Conservation (phyloP, 64 coral and sea anemone species). For the Pachyseris speciosa region DNA sequence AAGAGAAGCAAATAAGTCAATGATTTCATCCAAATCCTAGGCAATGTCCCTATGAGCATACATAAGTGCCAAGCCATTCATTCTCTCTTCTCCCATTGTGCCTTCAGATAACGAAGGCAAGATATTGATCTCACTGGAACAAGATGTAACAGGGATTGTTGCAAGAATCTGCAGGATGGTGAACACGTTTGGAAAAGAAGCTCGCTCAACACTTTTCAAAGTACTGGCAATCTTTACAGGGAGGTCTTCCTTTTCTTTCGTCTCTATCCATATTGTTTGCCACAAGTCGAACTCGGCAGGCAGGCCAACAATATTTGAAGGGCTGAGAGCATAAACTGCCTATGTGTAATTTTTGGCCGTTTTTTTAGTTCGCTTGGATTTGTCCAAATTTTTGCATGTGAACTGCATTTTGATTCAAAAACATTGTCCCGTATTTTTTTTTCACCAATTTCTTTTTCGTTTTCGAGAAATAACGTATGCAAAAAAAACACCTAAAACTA, state of each 20-base stretch:
- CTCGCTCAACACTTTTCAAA: constrained; percentile 20
- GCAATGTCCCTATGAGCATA: constrained; percentile 44
- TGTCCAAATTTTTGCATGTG: no score
- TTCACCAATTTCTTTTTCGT: no score
- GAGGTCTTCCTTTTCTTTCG: constrained; percentile 62
- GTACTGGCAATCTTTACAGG: constrained; percentile 54
- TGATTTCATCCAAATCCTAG: constrained; percentile 31
- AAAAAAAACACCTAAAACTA: no score
- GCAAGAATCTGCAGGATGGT: constrained; percentile 33
- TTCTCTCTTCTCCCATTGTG: constrained; percentile 18
- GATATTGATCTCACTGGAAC: constrained; percentile 60
- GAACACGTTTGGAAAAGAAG: constrained; percentile 52
- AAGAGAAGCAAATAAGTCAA: constrained; percentile 37
- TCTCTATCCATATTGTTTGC: constrained; percentile 50
- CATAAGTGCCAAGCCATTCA: not conserved
- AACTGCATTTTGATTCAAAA: no score
- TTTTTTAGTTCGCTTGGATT: no score
- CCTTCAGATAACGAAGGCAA: constrained; percentile 40
- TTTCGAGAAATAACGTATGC: no score
- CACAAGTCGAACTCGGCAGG: constrained; percentile 42
- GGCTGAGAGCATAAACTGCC: no score
- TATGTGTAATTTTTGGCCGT: no score
- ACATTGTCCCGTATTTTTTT: no score
- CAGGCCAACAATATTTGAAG: constrained; percentile 28
- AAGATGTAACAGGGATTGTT: constrained; percentile 49